Percentiles rank a stretch among this genome's conserved stretches.
Conservation (phyloP, 1,140 invertebrate species). For the Lerema accius region DNA sequence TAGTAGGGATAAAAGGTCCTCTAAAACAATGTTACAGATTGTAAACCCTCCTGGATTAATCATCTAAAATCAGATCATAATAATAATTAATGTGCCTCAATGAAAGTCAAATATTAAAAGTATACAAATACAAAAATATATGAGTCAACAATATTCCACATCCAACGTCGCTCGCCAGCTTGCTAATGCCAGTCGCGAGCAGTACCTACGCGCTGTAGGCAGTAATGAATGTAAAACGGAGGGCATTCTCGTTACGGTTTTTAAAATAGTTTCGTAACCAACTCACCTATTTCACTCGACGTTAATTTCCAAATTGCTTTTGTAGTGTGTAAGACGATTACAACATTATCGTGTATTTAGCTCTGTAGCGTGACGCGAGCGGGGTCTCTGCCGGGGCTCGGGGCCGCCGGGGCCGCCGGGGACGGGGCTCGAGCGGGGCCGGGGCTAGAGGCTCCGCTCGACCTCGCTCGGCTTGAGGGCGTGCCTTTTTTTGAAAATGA, state of each 20-base stretch:
- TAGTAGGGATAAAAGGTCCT: too few relatives aligned
- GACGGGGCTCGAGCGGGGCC: constrained; percentile 13
- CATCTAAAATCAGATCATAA: too few relatives aligned
- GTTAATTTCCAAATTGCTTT: constrained; percentile 25
- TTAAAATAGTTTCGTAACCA: constrained; percentile 21
- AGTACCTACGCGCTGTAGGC: not conserved
- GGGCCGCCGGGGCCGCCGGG: constrained; percentile 11
- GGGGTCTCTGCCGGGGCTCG: constrained; percentile 28
- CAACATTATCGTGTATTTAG: constrained; percentile 40
- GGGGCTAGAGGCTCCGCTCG: constrained; percentile 28
- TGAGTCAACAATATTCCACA: too few relatives aligned
- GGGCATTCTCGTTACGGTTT: not conserved
- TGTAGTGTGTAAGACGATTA: constrained; percentile 34
- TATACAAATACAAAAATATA: too few relatives aligned
- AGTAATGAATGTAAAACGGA: not conserved
- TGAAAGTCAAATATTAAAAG: too few relatives aligned
- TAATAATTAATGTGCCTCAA: too few relatives aligned
- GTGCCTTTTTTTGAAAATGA: constrained; percentile 62
- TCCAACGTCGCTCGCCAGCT: too few relatives aligned
- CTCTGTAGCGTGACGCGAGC: constrained; percentile 44
- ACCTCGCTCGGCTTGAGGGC: constrained; percentile 38
- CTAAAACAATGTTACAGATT: too few relatives aligned
- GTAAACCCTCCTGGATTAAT: too few relatives aligned
- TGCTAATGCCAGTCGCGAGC: not conserved
- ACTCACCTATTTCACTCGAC: constrained; percentile 24